These are phyloP conservation scores for Indicator indicator DNA, from an alignment of 2,113 vertebrate species.

Conservation along the genomic window DNA sequence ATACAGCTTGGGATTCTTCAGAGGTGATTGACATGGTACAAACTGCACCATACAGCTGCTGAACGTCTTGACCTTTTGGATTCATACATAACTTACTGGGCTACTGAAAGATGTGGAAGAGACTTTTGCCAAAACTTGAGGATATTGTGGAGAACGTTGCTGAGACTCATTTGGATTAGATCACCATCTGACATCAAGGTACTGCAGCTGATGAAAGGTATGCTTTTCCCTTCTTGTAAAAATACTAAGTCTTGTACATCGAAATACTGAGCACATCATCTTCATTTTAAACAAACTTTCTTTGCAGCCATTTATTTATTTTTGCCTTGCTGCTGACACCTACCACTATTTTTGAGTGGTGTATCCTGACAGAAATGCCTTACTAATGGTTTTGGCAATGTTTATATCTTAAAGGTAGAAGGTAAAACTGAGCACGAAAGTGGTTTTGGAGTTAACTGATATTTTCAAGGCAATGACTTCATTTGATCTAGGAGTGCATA, in stretches of 20 bases:
- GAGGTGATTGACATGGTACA: neutral
- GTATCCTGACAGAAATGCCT: neutral
- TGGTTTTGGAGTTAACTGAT: neutral
- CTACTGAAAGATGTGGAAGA: neutral
- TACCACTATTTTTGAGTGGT: neutral
- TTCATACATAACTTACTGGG: neutral
- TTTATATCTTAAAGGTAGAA: neutral
- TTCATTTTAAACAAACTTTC: neutral
- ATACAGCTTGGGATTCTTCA: constrained; percentile 10
- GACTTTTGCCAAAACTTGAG: neutral
- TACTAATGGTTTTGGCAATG: neutral
- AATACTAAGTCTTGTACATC: neutral
- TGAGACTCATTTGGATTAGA: constrained; percentile 38
- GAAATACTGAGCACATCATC: fast-evolving
- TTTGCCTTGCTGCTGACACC: neutral
- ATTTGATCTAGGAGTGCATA: neutral
- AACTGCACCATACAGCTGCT: neutral
- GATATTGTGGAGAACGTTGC: neutral
- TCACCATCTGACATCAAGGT: neutral
- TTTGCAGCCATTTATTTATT: neutral
- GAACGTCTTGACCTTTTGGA: neutral
- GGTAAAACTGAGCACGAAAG: neutral
- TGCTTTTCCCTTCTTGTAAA: neutral
- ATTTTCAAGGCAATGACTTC: neutral
- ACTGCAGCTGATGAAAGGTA: constrained; percentile 35